These are phyloP conservation scores for Tapera naevia DNA, from an alignment of 2,797 vertebrate species.

Conservation along the genomic window DNA sequence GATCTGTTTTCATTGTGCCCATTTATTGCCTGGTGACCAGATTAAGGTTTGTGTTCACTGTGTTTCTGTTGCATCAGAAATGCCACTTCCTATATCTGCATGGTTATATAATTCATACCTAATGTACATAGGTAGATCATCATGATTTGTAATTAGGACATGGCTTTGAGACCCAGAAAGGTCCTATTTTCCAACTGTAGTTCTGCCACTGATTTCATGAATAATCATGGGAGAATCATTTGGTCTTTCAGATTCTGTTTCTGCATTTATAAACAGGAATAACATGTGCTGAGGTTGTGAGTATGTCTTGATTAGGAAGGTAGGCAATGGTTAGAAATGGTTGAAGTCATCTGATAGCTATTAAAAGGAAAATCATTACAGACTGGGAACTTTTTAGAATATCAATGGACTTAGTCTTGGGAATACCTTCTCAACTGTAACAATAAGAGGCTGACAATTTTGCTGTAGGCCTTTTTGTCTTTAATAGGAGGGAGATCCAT, in stretches of 20 bases:
- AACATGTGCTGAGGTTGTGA: neutral
- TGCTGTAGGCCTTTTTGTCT: neutral
- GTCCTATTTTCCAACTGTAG: neutral
- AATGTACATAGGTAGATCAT: neutral
- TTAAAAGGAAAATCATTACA: neutral
- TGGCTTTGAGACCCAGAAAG: neutral
- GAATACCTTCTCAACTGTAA: neutral
- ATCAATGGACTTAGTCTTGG: neutral
- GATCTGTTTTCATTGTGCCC: neutral
- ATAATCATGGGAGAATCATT: neutral
- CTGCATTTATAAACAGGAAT: neutral
- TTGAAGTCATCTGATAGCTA: neutral
- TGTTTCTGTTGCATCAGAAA: neutral
- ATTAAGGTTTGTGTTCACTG: neutral
- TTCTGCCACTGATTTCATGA: neutral
- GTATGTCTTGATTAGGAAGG: neutral
- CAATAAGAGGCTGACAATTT: neutral
- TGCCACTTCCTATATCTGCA: neutral
- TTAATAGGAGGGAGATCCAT: neutral
- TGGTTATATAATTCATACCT: neutral
- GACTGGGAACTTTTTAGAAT: neutral
- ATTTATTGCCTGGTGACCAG: neutral
- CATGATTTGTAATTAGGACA: neutral
- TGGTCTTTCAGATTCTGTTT: neutral
- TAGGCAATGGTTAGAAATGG: neutral